phyloP scores from a whole-genome alignment of 2,888 invertebrate genomes.

The Nasonia oneida region DNA sequence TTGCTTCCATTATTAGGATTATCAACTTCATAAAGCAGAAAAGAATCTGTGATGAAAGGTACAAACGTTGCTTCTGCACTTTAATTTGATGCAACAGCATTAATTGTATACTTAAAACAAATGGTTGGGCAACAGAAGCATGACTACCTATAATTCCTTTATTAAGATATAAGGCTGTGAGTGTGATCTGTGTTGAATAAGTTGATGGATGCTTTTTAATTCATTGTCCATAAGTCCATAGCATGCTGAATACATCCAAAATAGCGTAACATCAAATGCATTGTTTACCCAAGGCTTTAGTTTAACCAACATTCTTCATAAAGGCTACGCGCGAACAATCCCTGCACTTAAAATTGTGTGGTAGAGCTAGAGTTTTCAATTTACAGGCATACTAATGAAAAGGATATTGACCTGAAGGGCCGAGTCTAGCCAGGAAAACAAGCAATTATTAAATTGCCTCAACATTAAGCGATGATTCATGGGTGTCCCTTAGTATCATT shows the following conservation, averaged over 20 bases:
- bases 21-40: neutral
- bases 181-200: neutral
- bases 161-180: neutral
- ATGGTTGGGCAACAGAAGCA: neutral
- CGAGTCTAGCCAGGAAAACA: slow-evolving; percentile 70
- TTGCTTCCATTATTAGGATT: neutral
- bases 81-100: neutral
- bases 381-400: slow-evolving; percentile 76
- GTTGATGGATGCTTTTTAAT: neutral
- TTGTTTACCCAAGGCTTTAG: slow-evolving; percentile 19
- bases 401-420: slow-evolving; percentile 76
- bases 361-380: slow-evolving; percentile 73
- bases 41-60: neutral
- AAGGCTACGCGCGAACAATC: slow-evolving; percentile 42
- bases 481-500: slow-evolving; percentile 24
- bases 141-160: neutral
- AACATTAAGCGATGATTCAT: slow-evolving; percentile 35
- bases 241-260: neutral
- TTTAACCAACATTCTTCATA: slow-evolving; percentile 1
- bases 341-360: slow-evolving; percentile 55
- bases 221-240: neutral
- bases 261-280: neutral
- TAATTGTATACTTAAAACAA: neutral
- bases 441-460: slow-evolving; percentile 55
- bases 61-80: neutral